Percentiles rank a stretch among this genome's conserved stretches.
Evolutionary conservation across 92 coral and sea anemone genomes (phyloP).

Genomic region (Parazoanthus atlanticus): DNA sequence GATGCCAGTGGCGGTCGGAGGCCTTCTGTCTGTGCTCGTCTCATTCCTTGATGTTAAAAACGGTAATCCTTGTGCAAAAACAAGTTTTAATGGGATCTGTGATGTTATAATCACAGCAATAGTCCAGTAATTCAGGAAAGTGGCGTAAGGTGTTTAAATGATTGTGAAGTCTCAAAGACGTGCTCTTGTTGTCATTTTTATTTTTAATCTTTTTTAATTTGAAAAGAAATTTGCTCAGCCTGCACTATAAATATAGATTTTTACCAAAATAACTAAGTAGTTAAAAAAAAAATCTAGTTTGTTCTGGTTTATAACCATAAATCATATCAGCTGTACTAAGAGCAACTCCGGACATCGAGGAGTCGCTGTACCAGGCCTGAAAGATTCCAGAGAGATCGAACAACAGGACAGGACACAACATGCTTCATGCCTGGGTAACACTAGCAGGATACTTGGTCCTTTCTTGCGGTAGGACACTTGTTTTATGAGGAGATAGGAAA

Average conservation of each 20-base stretch:
- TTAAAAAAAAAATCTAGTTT: too few species aligned
- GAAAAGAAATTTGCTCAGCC: too few species aligned
- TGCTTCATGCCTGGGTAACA: neutral
- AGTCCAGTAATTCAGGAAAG: too few species aligned
- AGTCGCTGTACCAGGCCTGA: too few species aligned
- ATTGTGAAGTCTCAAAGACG: neutral
- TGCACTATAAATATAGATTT: too few species aligned
- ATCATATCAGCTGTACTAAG: too few species aligned
- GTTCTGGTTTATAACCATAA: too few species aligned
- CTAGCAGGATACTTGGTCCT: neutral
- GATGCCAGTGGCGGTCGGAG: constrained; percentile 98
- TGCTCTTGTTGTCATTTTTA: neutral
- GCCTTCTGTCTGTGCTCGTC: constrained; percentile 89
- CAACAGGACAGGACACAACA: neutral
- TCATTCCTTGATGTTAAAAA: constrained; percentile 94
- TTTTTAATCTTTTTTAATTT: too few species aligned
- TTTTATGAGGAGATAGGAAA: neutral
- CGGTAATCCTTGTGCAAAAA: constrained; percentile 55
- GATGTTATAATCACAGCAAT: neutral
- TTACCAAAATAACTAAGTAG: too few species aligned
- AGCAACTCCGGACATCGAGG: too few species aligned
- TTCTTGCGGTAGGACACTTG: neutral
- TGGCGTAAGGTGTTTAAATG: neutral
- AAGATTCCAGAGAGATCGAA: too few species aligned
- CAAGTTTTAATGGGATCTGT: neutral